These are phyloP conservation scores for Pantala flavescens DNA, from an alignment of 1,140 invertebrate species.

Conservation along the genomic window DNA sequence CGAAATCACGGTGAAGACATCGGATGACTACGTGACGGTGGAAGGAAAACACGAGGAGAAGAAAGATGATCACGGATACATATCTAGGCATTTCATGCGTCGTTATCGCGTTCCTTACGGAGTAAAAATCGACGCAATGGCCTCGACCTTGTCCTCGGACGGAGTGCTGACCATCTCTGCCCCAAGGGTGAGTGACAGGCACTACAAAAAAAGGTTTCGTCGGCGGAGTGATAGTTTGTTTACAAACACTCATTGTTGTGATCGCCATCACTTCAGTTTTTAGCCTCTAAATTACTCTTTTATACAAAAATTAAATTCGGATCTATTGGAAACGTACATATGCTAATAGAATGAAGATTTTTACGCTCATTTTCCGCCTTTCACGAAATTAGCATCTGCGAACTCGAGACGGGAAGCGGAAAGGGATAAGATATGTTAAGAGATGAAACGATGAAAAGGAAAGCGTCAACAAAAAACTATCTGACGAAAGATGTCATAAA, in stretches of 20 bases:
- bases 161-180: conserved; percentile 57
- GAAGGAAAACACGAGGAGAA: conserved; percentile 62
- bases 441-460: too few relatives aligned
- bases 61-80: conserved; percentile 49
- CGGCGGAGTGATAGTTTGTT: background rate
- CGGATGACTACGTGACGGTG: conserved; percentile 52
- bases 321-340: too few relatives aligned
- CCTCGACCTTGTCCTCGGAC: conserved; percentile 59
- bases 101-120: conserved; percentile 57
- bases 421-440: too few relatives aligned
- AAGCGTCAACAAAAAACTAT: too few relatives aligned
- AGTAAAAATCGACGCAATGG: conserved; percentile 48
- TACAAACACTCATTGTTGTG: too few relatives aligned
- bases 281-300: too few relatives aligned
- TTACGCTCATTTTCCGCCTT: too few relatives aligned
- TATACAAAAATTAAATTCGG: background rate
- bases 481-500: too few relatives aligned
- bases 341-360: too few relatives aligned
- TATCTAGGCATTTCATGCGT: conserved; percentile 54
- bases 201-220: background rate
- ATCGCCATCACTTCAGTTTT: too few relatives aligned
- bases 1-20: conserved; percentile 51
- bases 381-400: too few relatives aligned
- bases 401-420: too few relatives aligned
- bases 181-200: conserved; percentile 20